Evolutionary conservation across 2,888 invertebrate species (phyloP), one percentile per base, ranked within the genome.

Genomic region (Drosophila lacicola): DNA sequence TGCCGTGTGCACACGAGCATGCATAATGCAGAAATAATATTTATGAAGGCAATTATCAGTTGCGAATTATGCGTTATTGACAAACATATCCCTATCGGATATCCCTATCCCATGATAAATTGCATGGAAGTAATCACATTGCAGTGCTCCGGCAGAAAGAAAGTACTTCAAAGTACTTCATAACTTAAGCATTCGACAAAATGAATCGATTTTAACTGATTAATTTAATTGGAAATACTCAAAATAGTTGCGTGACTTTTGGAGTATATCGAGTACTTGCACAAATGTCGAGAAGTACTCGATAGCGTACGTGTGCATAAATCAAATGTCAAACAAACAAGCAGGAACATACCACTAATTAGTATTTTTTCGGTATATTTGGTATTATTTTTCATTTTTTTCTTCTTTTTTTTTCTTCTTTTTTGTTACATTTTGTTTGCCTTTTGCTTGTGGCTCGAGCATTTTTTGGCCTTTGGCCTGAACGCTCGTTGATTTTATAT

Each of bases 401-500:
- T 25, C 14, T 2, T 11, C 39, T 2, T 29, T n/a, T 4, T 44
- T 21, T 21, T 19, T 36, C n/a, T n/a, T n/a, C n/a, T n/a, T n/a
- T n/a, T n/a, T n/a, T n/a, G n/a, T n/a, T 21, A 14, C 3, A 2
- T 19, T 19, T 13, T 14, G 10, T 29, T 33, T 19, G 36, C 5
- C 9, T 33, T 55, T 60, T 44, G 17, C 63, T 44, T 58, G 54
- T 19, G 57, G 64, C 42, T 5, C 21, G 21, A 5, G 5, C 44
- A 58, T 46, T 14, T 53, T 63, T 47, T 58, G 29, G 57, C 41
- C 29, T 67, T 63, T 62, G 53, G 57, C 34, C 37, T 53, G 60
- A 46, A 36, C 14, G 14, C 53, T 36, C 62, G 14, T 50, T 45
- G 53, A 51, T 69, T 57, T 63, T 74, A 63, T 60, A 75, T 81